phyloP scores from a whole-genome alignment of 2,797 vertebrate genomes.

The Lerista edwardsae region DNA sequence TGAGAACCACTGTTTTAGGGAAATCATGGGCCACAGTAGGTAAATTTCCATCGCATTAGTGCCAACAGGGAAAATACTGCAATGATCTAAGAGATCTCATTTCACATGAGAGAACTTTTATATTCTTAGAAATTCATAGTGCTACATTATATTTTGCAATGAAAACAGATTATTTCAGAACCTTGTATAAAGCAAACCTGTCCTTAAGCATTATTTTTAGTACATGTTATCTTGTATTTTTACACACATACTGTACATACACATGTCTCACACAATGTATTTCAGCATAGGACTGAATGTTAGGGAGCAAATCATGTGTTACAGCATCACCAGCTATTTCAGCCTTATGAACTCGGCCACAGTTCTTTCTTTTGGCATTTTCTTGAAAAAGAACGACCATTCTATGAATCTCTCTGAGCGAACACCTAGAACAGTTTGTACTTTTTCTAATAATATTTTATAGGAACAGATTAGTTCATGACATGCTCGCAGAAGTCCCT shows the following conservation, averaged over 20 bases:
- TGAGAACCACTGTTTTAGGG: too few relatives aligned
- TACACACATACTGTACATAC: too few relatives aligned
- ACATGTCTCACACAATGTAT: background rate
- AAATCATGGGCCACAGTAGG: background rate
- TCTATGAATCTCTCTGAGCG: slow-evolving; percentile 35
- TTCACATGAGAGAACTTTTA: background rate
- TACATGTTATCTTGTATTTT: background rate
- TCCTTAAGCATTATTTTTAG: background rate
- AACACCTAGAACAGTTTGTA: background rate
- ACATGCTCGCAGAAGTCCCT: slow-evolving; percentile 52
- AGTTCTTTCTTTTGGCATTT: slow-evolving; percentile 25
- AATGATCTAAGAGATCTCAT: background rate
- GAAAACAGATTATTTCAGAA: too few relatives aligned
- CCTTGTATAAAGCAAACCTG: too few relatives aligned
- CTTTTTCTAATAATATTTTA: slow-evolving; percentile 21
- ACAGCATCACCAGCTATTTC: background rate
- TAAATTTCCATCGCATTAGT: background rate
- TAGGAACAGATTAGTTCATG: slow-evolving; percentile 50
- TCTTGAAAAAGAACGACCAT: slow-evolving; percentile 21
- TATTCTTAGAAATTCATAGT: too few relatives aligned
- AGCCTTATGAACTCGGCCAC: background rate
- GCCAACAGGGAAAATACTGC: background rate
- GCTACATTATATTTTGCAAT: too few relatives aligned
- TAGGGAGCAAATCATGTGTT: slow-evolving; percentile 5
- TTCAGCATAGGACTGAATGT: background rate